phyloP scores from a whole-genome alignment of 1,140 invertebrate genomes.

The Chironomus striatipennis region DNA sequence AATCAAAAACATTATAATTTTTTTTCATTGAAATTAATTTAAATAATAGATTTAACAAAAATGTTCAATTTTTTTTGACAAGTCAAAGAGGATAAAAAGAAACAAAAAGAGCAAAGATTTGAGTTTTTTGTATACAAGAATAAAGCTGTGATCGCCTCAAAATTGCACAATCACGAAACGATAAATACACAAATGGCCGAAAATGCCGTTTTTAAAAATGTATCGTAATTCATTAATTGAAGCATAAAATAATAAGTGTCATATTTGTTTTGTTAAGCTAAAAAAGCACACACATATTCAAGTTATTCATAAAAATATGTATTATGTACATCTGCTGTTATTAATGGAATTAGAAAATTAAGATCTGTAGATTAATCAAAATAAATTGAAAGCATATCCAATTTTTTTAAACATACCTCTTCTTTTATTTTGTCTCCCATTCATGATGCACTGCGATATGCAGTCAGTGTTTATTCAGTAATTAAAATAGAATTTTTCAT shows the following conservation, averaged over 20 bases:
- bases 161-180: not conserved
- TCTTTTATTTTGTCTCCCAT: not conserved
- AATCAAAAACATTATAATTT: no score
- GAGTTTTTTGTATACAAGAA: not conserved
- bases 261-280: not conserved
- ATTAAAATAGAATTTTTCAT: no score
- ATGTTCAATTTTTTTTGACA: no score
- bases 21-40: no score
- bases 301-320: conserved; percentile 1
- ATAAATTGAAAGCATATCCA: not conserved
- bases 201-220: not conserved
- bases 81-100: not conserved
- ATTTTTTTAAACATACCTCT: not conserved
- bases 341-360: conserved; percentile 15
- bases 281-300: not conserved
- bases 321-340: conserved; percentile 5
- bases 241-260: conserved; percentile 8
- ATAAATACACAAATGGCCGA: not conserved
- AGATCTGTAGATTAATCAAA: conserved; percentile 14
- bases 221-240: not conserved
- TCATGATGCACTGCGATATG: no score
- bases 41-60: no score
- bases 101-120: not conserved
- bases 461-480: no score
- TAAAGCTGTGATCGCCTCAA: not conserved